Conservation (phyloP, 1,140 invertebrate genomes). For the Cataglyphis hispanica region DNA sequence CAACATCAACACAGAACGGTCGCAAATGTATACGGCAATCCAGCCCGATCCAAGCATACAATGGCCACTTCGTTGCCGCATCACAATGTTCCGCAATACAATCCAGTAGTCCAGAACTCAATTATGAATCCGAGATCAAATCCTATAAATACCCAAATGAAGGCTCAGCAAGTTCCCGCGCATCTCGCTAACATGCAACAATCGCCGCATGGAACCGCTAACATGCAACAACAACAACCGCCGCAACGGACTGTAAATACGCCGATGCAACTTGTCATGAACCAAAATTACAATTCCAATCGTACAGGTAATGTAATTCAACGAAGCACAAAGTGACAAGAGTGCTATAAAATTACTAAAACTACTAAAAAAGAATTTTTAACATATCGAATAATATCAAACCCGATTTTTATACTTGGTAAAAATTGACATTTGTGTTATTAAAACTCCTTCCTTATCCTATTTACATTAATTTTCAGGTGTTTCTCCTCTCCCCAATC, state of each 20-base stretch:
- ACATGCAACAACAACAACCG: constrained; percentile 80
- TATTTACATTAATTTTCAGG: constrained; percentile 72
- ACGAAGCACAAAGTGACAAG: neutral
- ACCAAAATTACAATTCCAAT: constrained; percentile 83
- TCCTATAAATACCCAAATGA: constrained; percentile 83
- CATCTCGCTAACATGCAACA: constrained; percentile 82
- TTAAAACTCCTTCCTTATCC: constrained; percentile 15
- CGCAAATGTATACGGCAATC: constrained; percentile 79
- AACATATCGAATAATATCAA: neutral
- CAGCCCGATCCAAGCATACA: constrained; percentile 81
- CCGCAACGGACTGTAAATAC: constrained; percentile 77
- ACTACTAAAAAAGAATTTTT: neutral
- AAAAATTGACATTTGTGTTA: neutral
- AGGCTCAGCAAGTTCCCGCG: constrained; percentile 81
- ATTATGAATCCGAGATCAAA: constrained; percentile 83
- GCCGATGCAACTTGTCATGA: constrained; percentile 83
- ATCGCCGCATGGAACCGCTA: constrained; percentile 76
- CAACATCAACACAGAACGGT: constrained; percentile 83
- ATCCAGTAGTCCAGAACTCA: constrained; percentile 76
- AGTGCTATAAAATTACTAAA: no score
- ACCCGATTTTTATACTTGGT: neutral
- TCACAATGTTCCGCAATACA: constrained; percentile 83
- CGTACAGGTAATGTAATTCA: constrained; percentile 78
- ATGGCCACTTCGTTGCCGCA: constrained; percentile 80
- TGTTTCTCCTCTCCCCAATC: constrained; percentile 70